Evolutionary conservation across 2,888 invertebrate species (phyloP).

Genomic region (Linnaemya tessellans): DNA sequence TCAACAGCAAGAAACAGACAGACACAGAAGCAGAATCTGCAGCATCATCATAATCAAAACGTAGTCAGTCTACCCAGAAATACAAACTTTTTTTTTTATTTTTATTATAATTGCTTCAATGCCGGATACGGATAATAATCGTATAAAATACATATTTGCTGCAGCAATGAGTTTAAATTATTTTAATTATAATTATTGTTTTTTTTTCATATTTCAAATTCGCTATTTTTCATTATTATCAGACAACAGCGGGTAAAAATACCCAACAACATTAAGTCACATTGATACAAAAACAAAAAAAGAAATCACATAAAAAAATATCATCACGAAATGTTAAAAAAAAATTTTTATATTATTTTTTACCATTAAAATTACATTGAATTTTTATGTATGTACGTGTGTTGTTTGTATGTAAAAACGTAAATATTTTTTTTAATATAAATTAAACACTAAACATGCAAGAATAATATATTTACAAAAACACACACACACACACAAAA

Average conservation of each 20-base stretch:
- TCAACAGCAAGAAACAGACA: neutral
- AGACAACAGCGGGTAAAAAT: conserved; percentile 1
- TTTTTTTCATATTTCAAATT: conserved; percentile 21
- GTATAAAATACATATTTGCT: conserved; percentile 43
- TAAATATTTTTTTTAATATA: conserved; percentile 31
- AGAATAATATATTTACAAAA: conserved; percentile 38
- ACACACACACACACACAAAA: neutral
- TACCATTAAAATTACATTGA: conserved; percentile 41
- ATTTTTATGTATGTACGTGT: conserved; percentile 7
- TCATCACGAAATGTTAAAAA: conserved; percentile 63
- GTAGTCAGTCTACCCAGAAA: conserved; percentile 49
- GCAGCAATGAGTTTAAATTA: conserved; percentile 64
- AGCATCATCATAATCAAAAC: conserved; percentile 9
- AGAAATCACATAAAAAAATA: too few species aligned
- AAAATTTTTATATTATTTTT: conserved; percentile 26
- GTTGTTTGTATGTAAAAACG: neutral
- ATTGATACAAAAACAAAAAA: conserved; percentile 12
- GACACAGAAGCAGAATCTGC: neutral
- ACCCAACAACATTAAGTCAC: conserved; percentile 15
- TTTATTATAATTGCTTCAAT: conserved; percentile 60
- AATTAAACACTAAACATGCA: conserved; percentile 56
- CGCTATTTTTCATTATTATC: conserved; percentile 33
- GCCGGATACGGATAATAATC: conserved; percentile 66
- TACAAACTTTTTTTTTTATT: conserved; percentile 52
- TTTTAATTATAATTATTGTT: conserved; percentile 64